Evolutionary conservation across 92 coral and sea anemone genomes (phyloP), one percentile per base, ranked within the genome.

Genomic region (Isaurus tuberculatus): DNA sequence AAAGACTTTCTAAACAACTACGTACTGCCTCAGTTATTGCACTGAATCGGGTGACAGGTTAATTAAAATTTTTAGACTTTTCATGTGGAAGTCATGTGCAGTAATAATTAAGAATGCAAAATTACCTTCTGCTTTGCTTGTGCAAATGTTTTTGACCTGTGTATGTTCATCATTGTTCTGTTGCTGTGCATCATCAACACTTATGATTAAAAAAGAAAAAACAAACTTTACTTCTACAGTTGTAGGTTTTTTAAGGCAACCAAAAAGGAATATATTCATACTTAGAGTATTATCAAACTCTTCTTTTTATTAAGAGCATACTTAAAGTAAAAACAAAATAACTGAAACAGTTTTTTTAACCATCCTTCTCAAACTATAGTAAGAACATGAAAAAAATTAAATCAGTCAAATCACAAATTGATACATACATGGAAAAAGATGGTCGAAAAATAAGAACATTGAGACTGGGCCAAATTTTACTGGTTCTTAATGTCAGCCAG

Each of bases 111-210:
- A 57, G 65, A 20, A 51, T 57, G 26, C 28, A 57, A 57, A 23
- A n/a, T 57, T 57, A 57, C 65, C 65, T 57, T 57, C 65, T 57
- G 65, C 65, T 2, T 57, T 57, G 28, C 65, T 57, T 57, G 65
- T 2, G 1, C 20, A 57, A 57, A 19, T 57, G 26, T 57, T 51
- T 57, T 57, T n/a, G 28, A 57, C 65, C 65, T 57, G 8, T 20
- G 27, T 57, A 57, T 57, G 27, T 57, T 57, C n/a, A 58, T n/a
- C 65, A 25, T n/a, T 9, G 9, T 51, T 17, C 61, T 58, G 65
- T 58, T 58, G 65, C 28, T 58, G 65, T 58, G 25, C 65, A 58
- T 58, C 29, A 58, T 58, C 28, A 58, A 58, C 8, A 22, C 28
- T 28, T 58, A 58, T 22, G 28, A 58, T 8, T 3, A 58, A 58